Evolutionary conservation across 1,140 invertebrate genomes (phyloP).

Genomic region (Solen grandis): DNA sequence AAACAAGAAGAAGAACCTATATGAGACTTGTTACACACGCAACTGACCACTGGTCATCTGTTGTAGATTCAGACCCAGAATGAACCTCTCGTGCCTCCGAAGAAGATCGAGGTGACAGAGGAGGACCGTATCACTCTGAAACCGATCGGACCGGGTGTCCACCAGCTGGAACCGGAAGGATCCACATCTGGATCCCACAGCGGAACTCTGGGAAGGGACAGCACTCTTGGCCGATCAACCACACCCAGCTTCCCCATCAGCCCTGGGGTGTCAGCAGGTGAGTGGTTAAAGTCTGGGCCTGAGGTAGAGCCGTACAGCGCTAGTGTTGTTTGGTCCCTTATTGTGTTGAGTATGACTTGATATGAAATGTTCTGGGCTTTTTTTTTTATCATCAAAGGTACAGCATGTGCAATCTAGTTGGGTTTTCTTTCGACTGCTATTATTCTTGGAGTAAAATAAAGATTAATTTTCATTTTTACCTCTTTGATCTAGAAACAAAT

Average conservation of each 20-base stretch:
- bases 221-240: slow-evolving; percentile 72
- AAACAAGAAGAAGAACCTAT: too few species aligned
- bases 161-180: slow-evolving; percentile 77
- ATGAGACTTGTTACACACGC: too few species aligned
- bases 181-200: slow-evolving; percentile 18
- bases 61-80: neutral
- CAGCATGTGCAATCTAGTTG: too few species aligned
- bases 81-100: slow-evolving; percentile 52
- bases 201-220: slow-evolving; percentile 61
- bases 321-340: neutral
- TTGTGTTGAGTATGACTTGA: neutral
- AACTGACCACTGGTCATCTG: too few species aligned
- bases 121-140: slow-evolving; percentile 77
- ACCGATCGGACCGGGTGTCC: slow-evolving; percentile 78
- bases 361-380: neutral
- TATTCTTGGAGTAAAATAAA: too few species aligned
- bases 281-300: slow-evolving; percentile 26
- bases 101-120: slow-evolving; percentile 85
- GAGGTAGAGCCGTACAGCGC: neutral
- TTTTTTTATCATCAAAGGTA: too few species aligned
- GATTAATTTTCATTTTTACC: too few species aligned
- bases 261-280: slow-evolving; percentile 70
- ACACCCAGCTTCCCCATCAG: slow-evolving; percentile 75
- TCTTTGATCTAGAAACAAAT: too few species aligned
- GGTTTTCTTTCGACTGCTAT: too few species aligned